phyloP scores from a whole-genome alignment of 1,140 invertebrate species.

The Mamestra configurata region DNA sequence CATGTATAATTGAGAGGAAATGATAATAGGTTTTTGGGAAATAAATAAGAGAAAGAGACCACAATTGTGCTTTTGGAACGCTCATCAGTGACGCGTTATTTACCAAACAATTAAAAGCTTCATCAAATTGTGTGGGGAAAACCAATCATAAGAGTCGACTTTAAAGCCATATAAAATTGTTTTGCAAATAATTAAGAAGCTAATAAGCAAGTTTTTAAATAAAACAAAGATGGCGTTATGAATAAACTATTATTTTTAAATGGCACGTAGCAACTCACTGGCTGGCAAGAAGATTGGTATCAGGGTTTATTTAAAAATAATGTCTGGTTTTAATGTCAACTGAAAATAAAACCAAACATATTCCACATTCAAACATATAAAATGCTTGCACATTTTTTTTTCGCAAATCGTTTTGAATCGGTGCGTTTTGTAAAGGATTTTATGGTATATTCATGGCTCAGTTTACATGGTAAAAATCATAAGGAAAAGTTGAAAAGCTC shows the following conservation, averaged over 20 bases:
- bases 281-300: neutral
- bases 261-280: neutral
- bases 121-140: neutral
- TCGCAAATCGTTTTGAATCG: neutral
- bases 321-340: neutral
- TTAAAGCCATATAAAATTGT: neutral
- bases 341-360: neutral
- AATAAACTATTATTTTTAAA: neutral
- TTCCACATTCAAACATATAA: neutral
- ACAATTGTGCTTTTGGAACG: neutral
- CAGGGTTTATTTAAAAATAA: neutral
- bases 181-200: neutral
- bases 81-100: neutral
- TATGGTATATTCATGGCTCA: neutral
- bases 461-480: neutral
- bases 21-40: neutral
- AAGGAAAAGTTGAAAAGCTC: neutral
- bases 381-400: neutral
- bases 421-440: neutral
- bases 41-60: neutral
- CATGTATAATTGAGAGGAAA: neutral
- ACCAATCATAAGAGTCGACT: neutral
- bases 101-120: too few species aligned
- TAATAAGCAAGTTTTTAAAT: neutral
- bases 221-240: constrained; percentile 24